These are phyloP conservation scores for Nipponia nippon DNA, from an alignment of 2,113 vertebrate species.

Conservation along the genomic window DNA sequence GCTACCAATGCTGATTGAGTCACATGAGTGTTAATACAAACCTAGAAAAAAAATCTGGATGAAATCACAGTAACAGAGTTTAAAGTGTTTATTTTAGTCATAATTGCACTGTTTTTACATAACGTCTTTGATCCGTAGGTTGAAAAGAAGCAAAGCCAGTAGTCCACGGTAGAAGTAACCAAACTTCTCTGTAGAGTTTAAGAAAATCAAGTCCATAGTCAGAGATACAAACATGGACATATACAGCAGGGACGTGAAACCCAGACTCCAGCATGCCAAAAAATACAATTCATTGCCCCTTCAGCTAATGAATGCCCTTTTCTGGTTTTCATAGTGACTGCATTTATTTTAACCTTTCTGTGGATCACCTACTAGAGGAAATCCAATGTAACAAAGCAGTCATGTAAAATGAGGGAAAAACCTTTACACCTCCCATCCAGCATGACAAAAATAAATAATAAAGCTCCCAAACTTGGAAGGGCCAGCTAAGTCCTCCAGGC, in stretches of 20 bases:
- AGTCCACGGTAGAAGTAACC: conserved; percentile 14
- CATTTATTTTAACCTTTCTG: neutral
- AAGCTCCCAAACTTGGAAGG: neutral
- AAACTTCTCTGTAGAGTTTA: neutral
- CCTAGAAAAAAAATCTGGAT: conserved; percentile 7
- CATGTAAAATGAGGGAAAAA: neutral
- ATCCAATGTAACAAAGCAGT: neutral
- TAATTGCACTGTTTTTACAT: conserved; percentile 36
- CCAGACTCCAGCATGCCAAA: neutral
- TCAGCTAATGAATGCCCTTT: neutral
- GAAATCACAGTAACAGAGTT: conserved; percentile 18
- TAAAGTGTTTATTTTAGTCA: conserved; percentile 48
- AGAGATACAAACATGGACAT: neutral
- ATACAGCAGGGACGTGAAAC: neutral
- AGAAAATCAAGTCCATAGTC: neutral
- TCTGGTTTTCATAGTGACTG: neutral
- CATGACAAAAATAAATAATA: neutral
- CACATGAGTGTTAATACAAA: conserved; percentile 27
- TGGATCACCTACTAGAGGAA: neutral
- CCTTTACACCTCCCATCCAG: neutral
- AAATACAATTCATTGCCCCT: neutral
- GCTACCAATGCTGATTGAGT: conserved; percentile 31
- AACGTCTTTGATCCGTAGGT: conserved; percentile 15
- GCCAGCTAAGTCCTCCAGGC: neutral
- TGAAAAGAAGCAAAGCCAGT: conserved; percentile 41